These are phyloP conservation scores for Eublepharis macularius DNA, from an alignment of 2,113 vertebrate genomes.

Conservation along the genomic window DNA sequence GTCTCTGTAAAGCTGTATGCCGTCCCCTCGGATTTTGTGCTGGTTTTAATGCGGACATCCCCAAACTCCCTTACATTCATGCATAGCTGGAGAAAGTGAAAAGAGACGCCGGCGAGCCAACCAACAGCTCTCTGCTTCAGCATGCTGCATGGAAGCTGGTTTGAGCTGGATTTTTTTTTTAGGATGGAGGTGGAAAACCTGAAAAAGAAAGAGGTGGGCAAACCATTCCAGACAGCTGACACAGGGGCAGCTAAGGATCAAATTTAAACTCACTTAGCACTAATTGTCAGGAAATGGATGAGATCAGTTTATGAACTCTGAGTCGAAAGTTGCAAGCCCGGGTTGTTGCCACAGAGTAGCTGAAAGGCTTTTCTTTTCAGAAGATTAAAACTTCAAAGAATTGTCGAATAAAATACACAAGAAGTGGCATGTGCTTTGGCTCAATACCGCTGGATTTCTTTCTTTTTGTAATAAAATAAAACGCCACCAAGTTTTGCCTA, in stretches of 20 bases:
- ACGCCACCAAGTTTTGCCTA: background rate
- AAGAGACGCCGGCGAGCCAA: background rate
- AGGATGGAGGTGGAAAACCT: conserved; percentile 43
- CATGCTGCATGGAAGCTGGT: conserved; percentile 37
- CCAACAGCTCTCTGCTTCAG: conserved; percentile 16
- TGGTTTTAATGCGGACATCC: background rate
- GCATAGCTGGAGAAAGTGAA: conserved; percentile 24
- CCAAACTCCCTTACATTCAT: background rate
- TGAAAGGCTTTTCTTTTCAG: conserved; percentile 70
- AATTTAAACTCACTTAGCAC: conserved; percentile 64
- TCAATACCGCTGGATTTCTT: conserved; percentile 67
- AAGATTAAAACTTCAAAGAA: conserved; percentile 78
- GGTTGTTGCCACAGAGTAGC: conserved; percentile 69
- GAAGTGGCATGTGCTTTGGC: conserved; percentile 63
- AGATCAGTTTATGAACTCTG: conserved; percentile 65
- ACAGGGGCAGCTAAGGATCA: conserved; percentile 36
- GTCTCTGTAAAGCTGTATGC: too few species aligned
- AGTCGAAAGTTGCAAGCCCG: conserved; percentile 65
- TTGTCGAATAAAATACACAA: conserved; percentile 66
- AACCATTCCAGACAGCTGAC: conserved; percentile 51
- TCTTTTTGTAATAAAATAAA: conserved; percentile 4
- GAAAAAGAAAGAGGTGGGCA: conserved; percentile 54
- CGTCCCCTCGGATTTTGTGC: too few species aligned
- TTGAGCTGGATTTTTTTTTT: conserved; percentile 37
- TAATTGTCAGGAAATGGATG: conserved; percentile 70